Conservation (phyloP, 1,140 invertebrate genomes). For the Agrilus planipennis region DNA sequence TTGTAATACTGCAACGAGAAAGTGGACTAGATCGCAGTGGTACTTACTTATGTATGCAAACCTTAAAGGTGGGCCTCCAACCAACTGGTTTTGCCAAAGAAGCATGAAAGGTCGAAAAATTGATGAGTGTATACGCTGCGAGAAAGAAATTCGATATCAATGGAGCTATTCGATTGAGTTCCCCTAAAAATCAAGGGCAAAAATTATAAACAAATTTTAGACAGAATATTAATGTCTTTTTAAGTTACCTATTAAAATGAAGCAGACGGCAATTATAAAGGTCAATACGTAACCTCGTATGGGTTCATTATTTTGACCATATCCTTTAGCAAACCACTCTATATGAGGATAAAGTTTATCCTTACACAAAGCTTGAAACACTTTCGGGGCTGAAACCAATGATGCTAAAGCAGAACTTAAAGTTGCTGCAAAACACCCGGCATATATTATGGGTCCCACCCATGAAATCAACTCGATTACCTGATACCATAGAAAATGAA, state of each 20-base stretch:
- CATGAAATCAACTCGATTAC: conserved; percentile 83
- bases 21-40: conserved; percentile 14
- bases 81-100: conserved; percentile 75
- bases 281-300: conserved; percentile 83
- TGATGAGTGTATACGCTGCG: conserved; percentile 92
- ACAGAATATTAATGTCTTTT: not conserved
- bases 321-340: conserved; percentile 83
- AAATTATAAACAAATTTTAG: no score
- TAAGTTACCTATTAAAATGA: conserved; percentile 73
- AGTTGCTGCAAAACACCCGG: conserved; percentile 93
- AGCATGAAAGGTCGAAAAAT: conserved; percentile 95
- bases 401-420: conserved; percentile 91
- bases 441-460: conserved; percentile 87
- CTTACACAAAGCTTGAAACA: conserved; percentile 90
- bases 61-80: conserved; percentile 79
- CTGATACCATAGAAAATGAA: conserved; percentile 41
- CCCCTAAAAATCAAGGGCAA: conserved; percentile 61
- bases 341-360: conserved; percentile 92
- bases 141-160: conserved; percentile 98
- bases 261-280: conserved; percentile 78
- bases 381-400: conserved; percentile 89
- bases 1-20: conserved; percentile 74
- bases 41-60: conserved; percentile 23
- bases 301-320: conserved; percentile 84
- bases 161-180: conserved; percentile 87